Percentiles rank a stretch among this genome's conserved stretches.
Evolutionary conservation across 2,888 invertebrate species (phyloP).

Genomic region (Zaprionus bogoriensis): DNA sequence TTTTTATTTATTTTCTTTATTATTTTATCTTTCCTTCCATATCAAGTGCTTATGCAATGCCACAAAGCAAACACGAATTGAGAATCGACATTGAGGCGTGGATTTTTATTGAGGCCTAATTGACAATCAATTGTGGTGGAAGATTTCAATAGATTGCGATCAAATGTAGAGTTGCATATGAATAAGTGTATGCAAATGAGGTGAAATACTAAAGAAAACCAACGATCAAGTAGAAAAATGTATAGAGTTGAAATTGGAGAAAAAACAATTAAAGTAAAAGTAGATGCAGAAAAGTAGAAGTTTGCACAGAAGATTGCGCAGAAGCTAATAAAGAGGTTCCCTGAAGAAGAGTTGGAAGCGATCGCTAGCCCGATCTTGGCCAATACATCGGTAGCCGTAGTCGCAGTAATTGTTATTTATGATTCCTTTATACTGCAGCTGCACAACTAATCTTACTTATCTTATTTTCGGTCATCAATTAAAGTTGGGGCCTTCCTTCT

Average conservation of each 20-base stretch:
- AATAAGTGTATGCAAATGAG: constrained; percentile 1
- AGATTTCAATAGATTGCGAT: too few relatives aligned
- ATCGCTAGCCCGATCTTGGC: not conserved
- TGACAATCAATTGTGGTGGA: constrained; percentile 54
- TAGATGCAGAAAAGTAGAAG: not conserved
- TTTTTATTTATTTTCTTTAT: not conserved
- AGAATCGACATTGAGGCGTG: constrained; percentile 33
- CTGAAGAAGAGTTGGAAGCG: not conserved
- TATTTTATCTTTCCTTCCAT: constrained; percentile 13
- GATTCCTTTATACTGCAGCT: not conserved
- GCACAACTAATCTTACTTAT: constrained; percentile 8
- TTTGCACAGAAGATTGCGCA: too few relatives aligned
- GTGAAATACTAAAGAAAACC: not conserved
- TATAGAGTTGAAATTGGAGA: too few relatives aligned
- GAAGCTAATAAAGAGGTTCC: not conserved
- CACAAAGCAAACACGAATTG: constrained; percentile 4
- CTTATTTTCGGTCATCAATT: constrained; percentile 27
- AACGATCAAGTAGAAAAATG: not conserved
- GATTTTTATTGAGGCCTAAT: constrained; percentile 60
- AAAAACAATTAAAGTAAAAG: too few relatives aligned
- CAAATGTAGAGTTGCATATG: constrained; percentile 46
- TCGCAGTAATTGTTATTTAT: not conserved
- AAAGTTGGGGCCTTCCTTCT: constrained; percentile 23
- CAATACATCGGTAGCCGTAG: too few relatives aligned
- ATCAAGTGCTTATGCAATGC: constrained; percentile 48